These are phyloP conservation scores for Nesidiocoris tenuis DNA, from an alignment of 2,888 invertebrate species.

Conservation along the genomic window DNA sequence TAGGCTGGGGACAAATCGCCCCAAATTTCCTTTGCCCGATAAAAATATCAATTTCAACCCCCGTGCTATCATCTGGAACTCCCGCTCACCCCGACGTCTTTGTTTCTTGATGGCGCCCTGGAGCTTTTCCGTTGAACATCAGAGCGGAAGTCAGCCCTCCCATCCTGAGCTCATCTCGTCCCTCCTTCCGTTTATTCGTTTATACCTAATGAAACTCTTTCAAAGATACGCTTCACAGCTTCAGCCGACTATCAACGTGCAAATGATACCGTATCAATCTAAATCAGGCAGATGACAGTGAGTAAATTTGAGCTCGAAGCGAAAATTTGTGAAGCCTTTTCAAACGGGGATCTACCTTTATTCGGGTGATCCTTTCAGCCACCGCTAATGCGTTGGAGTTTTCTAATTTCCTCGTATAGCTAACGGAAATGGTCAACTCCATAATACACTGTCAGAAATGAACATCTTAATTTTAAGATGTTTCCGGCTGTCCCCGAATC, in stretches of 20 bases:
- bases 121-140: slow-evolving; percentile 28
- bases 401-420: too few species aligned
- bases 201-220: slow-evolving; percentile 15
- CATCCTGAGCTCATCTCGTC: not conserved
- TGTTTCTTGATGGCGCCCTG: slow-evolving; percentile 34
- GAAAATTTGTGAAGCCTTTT: not conserved
- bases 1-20: slow-evolving; percentile 28
- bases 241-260: not conserved
- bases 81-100: not conserved
- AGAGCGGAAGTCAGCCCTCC: not conserved
- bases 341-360: too few species aligned
- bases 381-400: too few species aligned
- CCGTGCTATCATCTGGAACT: slow-evolving; percentile 14
- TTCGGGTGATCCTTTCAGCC: too few species aligned
- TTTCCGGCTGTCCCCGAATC: too few species aligned
- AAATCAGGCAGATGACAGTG: not conserved
- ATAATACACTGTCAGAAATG: too few species aligned
- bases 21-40: slow-evolving; percentile 37
- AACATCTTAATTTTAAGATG: too few species aligned
- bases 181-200: not conserved
- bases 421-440: too few species aligned
- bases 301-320: too few species aligned
- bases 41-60: slow-evolving; percentile 40
- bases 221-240: slow-evolving; percentile 1
- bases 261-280: slow-evolving; percentile 6